phyloP scores from a whole-genome alignment of 92 coral and sea anemone species.

The Anthopleura xanthogrammica region DNA sequence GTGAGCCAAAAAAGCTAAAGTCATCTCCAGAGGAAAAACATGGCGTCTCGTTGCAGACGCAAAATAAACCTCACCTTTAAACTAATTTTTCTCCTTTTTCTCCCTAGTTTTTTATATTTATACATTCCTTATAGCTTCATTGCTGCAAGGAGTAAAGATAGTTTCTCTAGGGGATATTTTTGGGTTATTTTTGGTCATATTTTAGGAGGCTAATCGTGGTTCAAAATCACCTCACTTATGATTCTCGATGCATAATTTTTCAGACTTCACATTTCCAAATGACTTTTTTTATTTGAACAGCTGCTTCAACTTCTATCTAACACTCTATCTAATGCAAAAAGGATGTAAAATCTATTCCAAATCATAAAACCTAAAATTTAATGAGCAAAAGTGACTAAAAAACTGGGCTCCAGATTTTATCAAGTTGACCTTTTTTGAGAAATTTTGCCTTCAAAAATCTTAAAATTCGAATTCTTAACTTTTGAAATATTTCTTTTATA shows the following conservation, averaged over 20 bases:
- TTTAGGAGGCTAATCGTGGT: not conserved
- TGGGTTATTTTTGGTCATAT: not conserved
- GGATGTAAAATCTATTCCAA: too few species aligned
- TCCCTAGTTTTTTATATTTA: too few species aligned
- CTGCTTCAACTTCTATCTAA: not conserved
- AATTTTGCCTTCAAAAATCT: too few species aligned
- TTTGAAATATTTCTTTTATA: too few species aligned
- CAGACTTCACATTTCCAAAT: not conserved
- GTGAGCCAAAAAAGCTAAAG: constrained; percentile 30
- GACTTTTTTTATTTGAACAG: not conserved
- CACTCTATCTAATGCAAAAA: too few species aligned
- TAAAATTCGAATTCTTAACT: too few species aligned
- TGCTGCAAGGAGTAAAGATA: not conserved
- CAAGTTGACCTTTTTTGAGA: too few species aligned
- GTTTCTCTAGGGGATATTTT: not conserved
- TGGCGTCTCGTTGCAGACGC: constrained; percentile 9
- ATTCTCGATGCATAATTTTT: not conserved
- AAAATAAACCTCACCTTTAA: not conserved
- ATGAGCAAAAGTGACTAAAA: too few species aligned
- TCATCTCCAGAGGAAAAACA: not conserved
- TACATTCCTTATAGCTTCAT: not conserved
- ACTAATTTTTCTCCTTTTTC: not conserved
- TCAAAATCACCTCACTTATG: not conserved
- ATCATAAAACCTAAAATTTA: too few species aligned
- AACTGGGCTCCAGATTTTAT: too few species aligned